phyloP scores from a whole-genome alignment of 2,113 vertebrate species.

The Scytalopus superciliaris region DNA sequence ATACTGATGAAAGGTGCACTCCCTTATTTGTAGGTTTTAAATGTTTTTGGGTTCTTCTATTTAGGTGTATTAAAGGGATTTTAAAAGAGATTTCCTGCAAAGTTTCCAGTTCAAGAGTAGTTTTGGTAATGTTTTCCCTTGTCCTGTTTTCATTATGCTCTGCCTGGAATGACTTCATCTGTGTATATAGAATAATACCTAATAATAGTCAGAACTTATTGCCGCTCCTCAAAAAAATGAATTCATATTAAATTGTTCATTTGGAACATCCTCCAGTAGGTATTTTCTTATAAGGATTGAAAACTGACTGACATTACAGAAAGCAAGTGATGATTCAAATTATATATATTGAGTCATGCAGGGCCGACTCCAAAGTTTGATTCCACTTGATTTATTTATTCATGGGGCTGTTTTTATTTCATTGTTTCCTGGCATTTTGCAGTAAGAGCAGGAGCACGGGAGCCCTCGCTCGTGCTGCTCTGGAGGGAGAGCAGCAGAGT shows the following conservation, averaged over 20 bases:
- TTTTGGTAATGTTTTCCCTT: neutral
- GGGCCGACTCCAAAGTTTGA: neutral
- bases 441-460: fast-evolving
- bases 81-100: neutral
- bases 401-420: fast-evolving
- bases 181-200: neutral
- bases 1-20: neutral
- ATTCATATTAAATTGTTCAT: neutral
- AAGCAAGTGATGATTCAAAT: neutral
- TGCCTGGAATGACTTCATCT: neutral
- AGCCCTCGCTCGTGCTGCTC: neutral
- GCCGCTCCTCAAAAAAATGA: neutral
- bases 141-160: neutral
- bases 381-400: neutral
- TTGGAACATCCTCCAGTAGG: neutral
- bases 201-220: neutral
- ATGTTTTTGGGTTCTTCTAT: neutral
- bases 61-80: neutral
- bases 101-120: neutral
- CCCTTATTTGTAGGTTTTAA: neutral
- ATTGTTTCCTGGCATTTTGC: neutral
- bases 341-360: neutral
- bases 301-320: neutral
- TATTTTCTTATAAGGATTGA: neutral
- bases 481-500: neutral